phyloP scores from a whole-genome alignment of 2,797 vertebrate species.

The Hafferia zeledoni region DNA sequence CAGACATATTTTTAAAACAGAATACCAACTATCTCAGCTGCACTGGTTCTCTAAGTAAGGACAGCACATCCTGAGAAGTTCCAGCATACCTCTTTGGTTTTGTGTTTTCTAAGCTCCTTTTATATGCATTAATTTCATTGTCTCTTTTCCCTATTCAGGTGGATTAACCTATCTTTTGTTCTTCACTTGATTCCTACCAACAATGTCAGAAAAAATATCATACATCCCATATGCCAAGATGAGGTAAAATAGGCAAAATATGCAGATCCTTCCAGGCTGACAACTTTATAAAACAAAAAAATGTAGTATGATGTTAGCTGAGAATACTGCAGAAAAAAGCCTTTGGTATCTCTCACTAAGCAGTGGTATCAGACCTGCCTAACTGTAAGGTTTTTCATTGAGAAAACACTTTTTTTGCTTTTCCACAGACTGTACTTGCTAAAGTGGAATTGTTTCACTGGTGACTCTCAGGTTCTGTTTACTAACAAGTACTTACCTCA shows the following conservation, averaged over 20 bases:
- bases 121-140: neutral
- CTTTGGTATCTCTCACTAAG: neutral
- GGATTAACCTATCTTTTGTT: neutral
- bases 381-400: neutral
- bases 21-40: neutral
- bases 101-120: neutral
- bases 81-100: neutral
- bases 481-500: neutral
- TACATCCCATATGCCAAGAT: too few relatives aligned
- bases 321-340: neutral
- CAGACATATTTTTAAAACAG: neutral
- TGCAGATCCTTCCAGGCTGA: neutral
- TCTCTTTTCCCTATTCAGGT: neutral
- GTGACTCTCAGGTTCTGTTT: neutral
- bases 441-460: neutral
- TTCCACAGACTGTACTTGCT: neutral
- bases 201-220: neutral
- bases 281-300: neutral
- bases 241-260: neutral
- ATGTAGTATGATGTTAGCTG: neutral
- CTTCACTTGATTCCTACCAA: neutral
- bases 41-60: neutral
- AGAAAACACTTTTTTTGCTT: neutral
- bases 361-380: neutral
- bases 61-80: neutral